Evolutionary conservation across 2,888 invertebrate species (phyloP), one percentile per base, ranked within the genome.

Genomic region (Pammene aurita): DNA sequence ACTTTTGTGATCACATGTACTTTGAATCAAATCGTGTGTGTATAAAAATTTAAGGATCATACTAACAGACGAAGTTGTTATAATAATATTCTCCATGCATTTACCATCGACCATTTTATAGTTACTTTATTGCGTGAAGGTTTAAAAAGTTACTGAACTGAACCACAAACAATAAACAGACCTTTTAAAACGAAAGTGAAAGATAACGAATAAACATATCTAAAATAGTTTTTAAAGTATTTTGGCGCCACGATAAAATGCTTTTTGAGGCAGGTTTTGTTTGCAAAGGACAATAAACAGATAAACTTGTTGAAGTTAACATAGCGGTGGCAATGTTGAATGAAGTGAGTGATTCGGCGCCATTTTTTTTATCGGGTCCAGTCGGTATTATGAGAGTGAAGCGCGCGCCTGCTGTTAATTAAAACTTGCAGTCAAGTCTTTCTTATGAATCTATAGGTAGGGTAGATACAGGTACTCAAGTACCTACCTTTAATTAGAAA

Each of bases 41-140:
- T 58, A 58, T 26, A 63, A 50, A 46, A 41, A 55, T 57, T 52
- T 42, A 57, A 67, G 63, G 68, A 68, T 52, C 50, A 57, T 13
- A 44, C 50, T 63, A 58, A 64, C 41, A 69, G 42, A 26, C 63
- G 16, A 54, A 46, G 7, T 26, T 54, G 58, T 50, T 69, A n/a
- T n/a, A n/a, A n/a, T n/a, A n/a, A n/a, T n/a, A 58, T 64, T 58
- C 54, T 41, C 54, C 11, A 60, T 16, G n/a, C 54, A 60, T 46
- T 54, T 60, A 50, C 50, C 54, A 46, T 48, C 52, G n/a, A 11
- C 55, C 5, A 55, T 58, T 71, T 72, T 66, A 72, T 66, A 71
- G 72, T 68, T 65, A 65, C 48, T 69, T 66, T 61, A n/a, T 60
- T 62, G 46, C 48, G 60, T 41, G 58, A 46, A 46, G 48, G 14